These are phyloP conservation scores for Magallana angulata DNA, from an alignment of 1,140 invertebrate genomes.

Conservation along the genomic window DNA sequence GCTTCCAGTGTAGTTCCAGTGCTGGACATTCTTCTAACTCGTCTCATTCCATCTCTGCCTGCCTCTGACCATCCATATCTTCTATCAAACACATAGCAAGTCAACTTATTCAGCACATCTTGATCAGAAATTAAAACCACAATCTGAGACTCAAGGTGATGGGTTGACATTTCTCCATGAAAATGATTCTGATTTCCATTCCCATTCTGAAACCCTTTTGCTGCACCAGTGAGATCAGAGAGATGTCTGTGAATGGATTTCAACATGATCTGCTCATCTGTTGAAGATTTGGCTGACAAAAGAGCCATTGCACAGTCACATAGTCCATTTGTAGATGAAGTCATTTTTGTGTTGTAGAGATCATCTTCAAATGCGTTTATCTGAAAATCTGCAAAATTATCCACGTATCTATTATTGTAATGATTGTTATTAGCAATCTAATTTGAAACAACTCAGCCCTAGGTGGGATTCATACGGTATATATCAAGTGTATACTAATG, in stretches of 20 bases:
- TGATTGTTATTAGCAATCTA: too few species aligned
- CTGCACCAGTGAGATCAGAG: not conserved
- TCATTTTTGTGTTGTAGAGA: not conserved
- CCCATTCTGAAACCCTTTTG: constrained; percentile 11
- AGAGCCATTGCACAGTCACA: not conserved
- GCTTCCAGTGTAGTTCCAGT: constrained; percentile 53
- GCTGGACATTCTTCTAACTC: constrained; percentile 56
- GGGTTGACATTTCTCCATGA: not conserved
- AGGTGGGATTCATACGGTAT: too few species aligned
- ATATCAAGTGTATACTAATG: too few species aligned
- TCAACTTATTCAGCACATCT: constrained; percentile 57
- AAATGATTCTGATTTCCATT: constrained; percentile 33
- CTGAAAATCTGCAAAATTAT: too few species aligned
- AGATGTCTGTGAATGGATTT: constrained; percentile 20
- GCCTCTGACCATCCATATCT: constrained; percentile 69
- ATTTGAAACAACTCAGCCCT: too few species aligned
- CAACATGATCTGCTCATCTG: constrained; percentile 13
- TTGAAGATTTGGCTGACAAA: constrained; percentile 4
- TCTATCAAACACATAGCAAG: constrained; percentile 65
- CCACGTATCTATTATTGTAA: too few species aligned
- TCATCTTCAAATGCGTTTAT: not conserved
- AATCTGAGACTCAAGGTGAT: not conserved
- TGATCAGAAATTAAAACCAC: constrained; percentile 9
- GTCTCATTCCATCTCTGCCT: constrained; percentile 46
- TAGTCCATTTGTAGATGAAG: constrained; percentile 3